Evolutionary conservation across 2,797 vertebrate genomes (phyloP).

Genomic region (Acanthis flammea): DNA sequence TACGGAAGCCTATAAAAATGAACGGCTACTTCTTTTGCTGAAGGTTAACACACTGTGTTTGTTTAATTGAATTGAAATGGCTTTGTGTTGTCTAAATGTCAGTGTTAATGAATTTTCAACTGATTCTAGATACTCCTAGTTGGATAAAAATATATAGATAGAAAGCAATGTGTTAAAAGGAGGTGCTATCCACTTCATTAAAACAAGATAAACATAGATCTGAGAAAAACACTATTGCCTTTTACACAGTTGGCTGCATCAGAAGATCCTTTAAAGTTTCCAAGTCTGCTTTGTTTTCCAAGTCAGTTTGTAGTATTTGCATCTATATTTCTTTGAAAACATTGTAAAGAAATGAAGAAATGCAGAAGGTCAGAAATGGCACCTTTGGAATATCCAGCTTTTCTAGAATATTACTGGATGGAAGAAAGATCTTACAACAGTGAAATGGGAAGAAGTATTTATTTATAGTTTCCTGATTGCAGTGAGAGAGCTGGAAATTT

Average conservation of each 20-base stretch:
- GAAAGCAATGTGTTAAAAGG: slow-evolving; percentile 21
- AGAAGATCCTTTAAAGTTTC: neutral
- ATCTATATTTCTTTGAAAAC: neutral
- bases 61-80: slow-evolving; percentile 81
- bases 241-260: neutral
- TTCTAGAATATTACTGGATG: neutral
- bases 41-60: slow-evolving; percentile 76
- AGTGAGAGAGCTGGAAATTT: neutral
- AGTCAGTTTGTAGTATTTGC: neutral
- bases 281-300: neutral
- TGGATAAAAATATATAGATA: slow-evolving; percentile 22
- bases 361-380: neutral
- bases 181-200: neutral
- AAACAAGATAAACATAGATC: neutral
- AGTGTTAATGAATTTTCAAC: slow-evolving; percentile 72
- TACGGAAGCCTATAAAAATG: slow-evolving; percentile 72
- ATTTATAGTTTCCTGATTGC: neutral
- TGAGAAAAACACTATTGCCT: slow-evolving; percentile 7
- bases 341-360: neutral
- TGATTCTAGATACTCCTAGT: slow-evolving; percentile 36
- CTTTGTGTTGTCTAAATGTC: slow-evolving; percentile 77
- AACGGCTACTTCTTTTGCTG: slow-evolving; percentile 75
- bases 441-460: neutral
- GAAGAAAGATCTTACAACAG: neutral
- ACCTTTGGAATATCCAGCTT: neutral